Evolutionary conservation across 2,113 vertebrate genomes (phyloP).

Genomic region (Plectropomus leopardus): DNA sequence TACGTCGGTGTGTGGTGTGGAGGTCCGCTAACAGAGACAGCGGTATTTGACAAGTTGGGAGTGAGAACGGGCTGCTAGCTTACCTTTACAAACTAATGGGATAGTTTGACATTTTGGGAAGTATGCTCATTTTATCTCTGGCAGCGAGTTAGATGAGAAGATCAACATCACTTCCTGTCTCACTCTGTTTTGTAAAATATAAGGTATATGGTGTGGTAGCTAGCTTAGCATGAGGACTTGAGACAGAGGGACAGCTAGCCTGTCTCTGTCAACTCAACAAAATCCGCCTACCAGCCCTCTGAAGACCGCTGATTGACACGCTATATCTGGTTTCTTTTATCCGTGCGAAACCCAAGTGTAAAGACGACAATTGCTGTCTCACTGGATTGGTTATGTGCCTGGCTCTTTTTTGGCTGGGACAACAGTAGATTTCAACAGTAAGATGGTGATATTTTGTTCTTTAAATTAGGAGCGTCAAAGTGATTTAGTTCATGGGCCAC

Average conservation of each 20-base stretch:
- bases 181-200: not conserved
- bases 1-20: too few species aligned
- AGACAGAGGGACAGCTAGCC: not conserved
- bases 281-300: not conserved
- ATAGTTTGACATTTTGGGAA: constrained; percentile 10
- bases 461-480: not conserved
- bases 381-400: not conserved
- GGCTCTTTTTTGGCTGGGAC: not conserved
- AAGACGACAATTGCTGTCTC: not conserved
- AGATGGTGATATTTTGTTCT: too few species aligned
- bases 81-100: not conserved
- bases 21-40: too few species aligned
- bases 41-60: too few species aligned
- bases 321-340: constrained; percentile 2
- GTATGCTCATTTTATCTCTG: constrained; percentile 22
- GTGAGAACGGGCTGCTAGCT: too few species aligned
- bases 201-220: too few species aligned
- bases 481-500: too few species aligned
- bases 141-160: constrained; percentile 3
- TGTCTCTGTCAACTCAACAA: not conserved
- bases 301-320: not conserved
- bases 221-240: not conserved
- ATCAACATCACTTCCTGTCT: not conserved
- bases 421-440: too few species aligned
- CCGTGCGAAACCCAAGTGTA: not conserved